These are phyloP conservation scores for Neoscelio sp. DNA, from an alignment of 2,888 invertebrate genomes.

Conservation along the genomic window DNA sequence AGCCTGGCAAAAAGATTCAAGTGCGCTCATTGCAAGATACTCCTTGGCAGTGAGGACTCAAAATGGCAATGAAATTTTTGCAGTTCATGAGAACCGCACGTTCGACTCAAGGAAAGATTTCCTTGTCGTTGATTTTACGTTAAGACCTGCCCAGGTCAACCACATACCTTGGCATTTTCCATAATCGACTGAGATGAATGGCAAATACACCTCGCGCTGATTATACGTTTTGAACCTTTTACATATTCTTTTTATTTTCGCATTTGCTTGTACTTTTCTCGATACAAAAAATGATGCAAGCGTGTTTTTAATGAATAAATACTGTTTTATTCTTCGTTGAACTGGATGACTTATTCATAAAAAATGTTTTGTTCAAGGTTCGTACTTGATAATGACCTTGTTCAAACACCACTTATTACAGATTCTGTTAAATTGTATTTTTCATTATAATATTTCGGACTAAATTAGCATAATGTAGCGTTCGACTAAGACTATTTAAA, in stretches of 20 bases:
- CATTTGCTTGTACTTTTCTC: constrained; percentile 37
- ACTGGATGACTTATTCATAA: constrained; percentile 22
- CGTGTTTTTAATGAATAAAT: constrained; percentile 38
- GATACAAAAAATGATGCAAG: constrained; percentile 18
- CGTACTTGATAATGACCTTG: constrained; percentile 48
- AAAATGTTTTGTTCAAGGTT: constrained; percentile 28
- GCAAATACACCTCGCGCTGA: constrained; percentile 36
- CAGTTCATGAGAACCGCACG: constrained; percentile 36
- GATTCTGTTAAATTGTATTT: constrained; percentile 7
- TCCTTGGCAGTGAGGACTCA: constrained; percentile 63
- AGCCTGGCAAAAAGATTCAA: constrained; percentile 45
- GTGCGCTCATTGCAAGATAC: constrained; percentile 55
- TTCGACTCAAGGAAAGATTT: constrained; percentile 57
- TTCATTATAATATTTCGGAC: constrained; percentile 12
- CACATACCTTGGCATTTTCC: constrained; percentile 61
- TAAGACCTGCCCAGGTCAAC: constrained; percentile 55
- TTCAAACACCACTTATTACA: constrained; percentile 16
- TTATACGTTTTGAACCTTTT: constrained; percentile 42
- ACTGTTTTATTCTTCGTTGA: constrained; percentile 26
- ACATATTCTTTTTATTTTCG: constrained; percentile 28
- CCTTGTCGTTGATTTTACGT: constrained; percentile 57
- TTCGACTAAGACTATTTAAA: too few species aligned
- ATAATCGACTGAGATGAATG: constrained; percentile 54
- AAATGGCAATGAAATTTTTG: constrained; percentile 65
- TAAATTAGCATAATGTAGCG: constrained; percentile 7